phyloP scores from a whole-genome alignment of 1,140 invertebrate genomes.

The Metaphire vulgaris region DNA sequence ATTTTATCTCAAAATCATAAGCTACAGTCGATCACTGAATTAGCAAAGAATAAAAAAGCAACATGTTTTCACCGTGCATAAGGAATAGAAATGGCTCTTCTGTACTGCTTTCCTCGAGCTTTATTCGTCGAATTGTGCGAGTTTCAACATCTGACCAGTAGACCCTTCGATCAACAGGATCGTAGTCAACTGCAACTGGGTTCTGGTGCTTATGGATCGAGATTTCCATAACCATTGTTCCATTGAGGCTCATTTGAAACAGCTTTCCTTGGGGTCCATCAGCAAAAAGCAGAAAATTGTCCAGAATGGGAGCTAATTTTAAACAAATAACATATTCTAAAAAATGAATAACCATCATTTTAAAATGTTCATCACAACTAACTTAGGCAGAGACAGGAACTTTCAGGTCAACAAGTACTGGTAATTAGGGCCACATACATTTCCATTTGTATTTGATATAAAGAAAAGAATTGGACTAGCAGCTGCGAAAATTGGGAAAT shows the following conservation, averaged over 20 bases:
- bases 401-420: no score
- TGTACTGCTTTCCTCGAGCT: not conserved
- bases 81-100: not conserved
- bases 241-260: constrained; percentile 6
- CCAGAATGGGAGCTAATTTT: not conserved
- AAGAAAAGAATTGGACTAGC: no score
- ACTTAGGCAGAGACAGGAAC: no score
- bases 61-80: not conserved
- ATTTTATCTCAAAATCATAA: no score
- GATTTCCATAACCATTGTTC: constrained; percentile 5
- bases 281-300: constrained; percentile 5
- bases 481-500: no score
- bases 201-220: not conserved
- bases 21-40: no score
- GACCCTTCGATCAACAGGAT: not conserved
- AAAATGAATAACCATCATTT: no score
- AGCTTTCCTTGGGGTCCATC: constrained; percentile 7
- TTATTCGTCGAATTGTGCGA: not conserved
- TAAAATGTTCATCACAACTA: no score
- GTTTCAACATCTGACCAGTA: constrained; percentile 6
- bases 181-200: constrained; percentile 9
- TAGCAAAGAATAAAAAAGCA: no score
- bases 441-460: no score
- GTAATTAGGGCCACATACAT: no score
- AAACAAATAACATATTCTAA: no score